Conservation (phyloP, 2,797 vertebrate species). For the Amniataba percoides region DNA sequence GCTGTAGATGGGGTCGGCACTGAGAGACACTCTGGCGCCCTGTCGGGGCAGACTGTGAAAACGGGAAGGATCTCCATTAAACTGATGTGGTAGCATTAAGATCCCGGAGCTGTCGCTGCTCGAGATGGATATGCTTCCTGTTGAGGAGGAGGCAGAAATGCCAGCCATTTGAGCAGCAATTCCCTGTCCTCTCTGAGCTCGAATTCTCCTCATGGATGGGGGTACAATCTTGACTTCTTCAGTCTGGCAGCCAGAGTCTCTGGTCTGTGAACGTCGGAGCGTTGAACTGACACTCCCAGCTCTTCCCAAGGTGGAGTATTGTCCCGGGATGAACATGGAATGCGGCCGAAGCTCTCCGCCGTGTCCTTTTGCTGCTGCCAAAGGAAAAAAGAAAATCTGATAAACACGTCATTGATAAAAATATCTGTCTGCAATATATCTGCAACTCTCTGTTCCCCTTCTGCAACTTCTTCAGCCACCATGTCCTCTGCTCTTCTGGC, state of each 20-base stretch:
- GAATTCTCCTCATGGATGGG: conserved; percentile 95
- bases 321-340: conserved; percentile 91
- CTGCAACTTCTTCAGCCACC: conserved; percentile 34
- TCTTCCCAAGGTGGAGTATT: conserved; percentile 91
- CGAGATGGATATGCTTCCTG: conserved; percentile 91
- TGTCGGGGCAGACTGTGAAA: conserved; percentile 95
- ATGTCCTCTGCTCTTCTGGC: conserved; percentile 46
- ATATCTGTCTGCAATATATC: neutral
- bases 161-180: conserved; percentile 96
- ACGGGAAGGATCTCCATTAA: conserved; percentile 84
- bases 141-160: conserved; percentile 90
- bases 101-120: conserved; percentile 86
- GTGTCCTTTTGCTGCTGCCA: conserved; percentile 84
- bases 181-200: conserved; percentile 95
- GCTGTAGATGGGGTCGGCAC: conserved; percentile 86
- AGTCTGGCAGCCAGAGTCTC: conserved; percentile 95
- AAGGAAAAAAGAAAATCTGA: conserved; percentile 38
- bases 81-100: conserved; percentile 83
- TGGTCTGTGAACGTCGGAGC: conserved; percentile 86
- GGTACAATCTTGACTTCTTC: conserved; percentile 94
- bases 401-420: conserved; percentile 31
- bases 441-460: conserved; percentile 10
- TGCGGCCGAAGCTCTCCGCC: conserved; percentile 88
- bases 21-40: conserved; percentile 88
- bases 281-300: conserved; percentile 85